Percentiles rank a stretch among this genome's conserved stretches.
These are phyloP conservation scores for Hydropsyche betteni DNA, from an alignment of 2,888 invertebrate species.

Conservation along the genomic window DNA sequence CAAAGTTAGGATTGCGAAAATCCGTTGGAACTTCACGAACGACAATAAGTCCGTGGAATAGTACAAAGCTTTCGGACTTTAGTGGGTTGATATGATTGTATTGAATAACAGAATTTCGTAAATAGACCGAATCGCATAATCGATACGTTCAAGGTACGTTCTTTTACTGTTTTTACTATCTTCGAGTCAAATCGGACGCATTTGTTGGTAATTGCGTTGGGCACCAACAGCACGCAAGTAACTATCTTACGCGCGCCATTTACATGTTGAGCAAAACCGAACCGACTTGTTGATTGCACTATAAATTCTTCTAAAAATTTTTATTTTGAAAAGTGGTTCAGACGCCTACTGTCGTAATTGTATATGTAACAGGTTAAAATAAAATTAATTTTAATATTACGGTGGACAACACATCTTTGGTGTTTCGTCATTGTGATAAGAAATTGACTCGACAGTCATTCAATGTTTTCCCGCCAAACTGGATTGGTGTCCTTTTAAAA, in stretches of 20 bases:
- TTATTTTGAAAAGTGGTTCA: constrained; percentile 29
- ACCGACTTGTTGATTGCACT: constrained; percentile 28
- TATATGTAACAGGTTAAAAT: constrained; percentile 4
- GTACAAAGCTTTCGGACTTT: not conserved
- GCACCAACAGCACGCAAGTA: not conserved
- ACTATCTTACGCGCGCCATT: constrained; percentile 27
- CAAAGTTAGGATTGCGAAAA: constrained; percentile 24
- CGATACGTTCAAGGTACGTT: constrained; percentile 5
- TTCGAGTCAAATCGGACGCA: constrained; percentile 11
- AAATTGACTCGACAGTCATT: no score
- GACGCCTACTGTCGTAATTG: constrained; percentile 25
- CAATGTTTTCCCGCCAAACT: no score
- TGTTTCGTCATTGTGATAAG: no score
- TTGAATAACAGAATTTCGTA: constrained; percentile 24
- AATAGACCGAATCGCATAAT: constrained; percentile 1
- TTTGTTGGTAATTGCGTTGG: constrained; percentile 15
- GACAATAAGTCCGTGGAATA: no score
- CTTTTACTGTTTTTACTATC: not conserved
- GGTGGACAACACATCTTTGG: no score
- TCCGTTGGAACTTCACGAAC: no score
- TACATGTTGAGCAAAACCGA: constrained; percentile 27
- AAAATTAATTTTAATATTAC: not conserved
- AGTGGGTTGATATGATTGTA: not conserved
- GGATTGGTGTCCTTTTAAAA: no score
- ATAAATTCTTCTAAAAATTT: constrained; percentile 31